A percentile compares a stretch with the other conserved stretches of the same genome.
phyloP scores from a whole-genome alignment of 2,888 invertebrate species.

The Plagiodera versicolora region DNA sequence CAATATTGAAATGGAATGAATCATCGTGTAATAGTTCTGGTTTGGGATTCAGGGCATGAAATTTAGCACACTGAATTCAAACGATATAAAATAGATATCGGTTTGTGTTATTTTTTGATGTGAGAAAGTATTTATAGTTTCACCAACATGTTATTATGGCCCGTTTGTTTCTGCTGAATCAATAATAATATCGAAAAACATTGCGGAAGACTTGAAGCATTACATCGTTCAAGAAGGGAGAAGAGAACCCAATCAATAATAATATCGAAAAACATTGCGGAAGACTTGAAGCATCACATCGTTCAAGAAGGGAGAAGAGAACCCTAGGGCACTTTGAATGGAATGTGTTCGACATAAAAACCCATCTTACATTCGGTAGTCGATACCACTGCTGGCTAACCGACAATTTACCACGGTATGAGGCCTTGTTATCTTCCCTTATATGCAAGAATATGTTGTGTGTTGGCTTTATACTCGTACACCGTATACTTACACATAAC shows the following conservation, averaged over 20 bases:
- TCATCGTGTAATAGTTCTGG: too few species aligned
- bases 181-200: too few species aligned
- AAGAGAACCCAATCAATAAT: too few species aligned
- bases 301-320: not conserved
- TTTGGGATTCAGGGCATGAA: too few species aligned
- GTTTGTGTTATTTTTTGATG: too few species aligned
- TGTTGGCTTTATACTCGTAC: conserved; percentile 14
- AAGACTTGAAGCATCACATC: not conserved
- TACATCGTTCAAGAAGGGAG: not conserved
- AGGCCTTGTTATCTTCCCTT: conserved; percentile 10
- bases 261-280: too few species aligned
- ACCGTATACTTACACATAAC: conserved; percentile 37
- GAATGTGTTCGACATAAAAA: conserved; percentile 10
- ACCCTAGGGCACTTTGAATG: not conserved
- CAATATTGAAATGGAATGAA: too few species aligned
- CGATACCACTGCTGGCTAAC: not conserved
- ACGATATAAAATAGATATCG: too few species aligned
- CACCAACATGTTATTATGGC: too few species aligned
- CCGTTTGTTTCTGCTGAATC: too few species aligned
- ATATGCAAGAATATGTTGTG: conserved; percentile 13
- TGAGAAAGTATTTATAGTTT: too few species aligned
- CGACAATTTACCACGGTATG: conserved; percentile 9
- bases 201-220: not conserved
- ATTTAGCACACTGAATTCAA: too few species aligned
- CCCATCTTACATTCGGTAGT: conserved; percentile 12